Base-by-base conservation (phyloP, 2,888 invertebrate genomes). In the Strigamia maritima region DNA sequence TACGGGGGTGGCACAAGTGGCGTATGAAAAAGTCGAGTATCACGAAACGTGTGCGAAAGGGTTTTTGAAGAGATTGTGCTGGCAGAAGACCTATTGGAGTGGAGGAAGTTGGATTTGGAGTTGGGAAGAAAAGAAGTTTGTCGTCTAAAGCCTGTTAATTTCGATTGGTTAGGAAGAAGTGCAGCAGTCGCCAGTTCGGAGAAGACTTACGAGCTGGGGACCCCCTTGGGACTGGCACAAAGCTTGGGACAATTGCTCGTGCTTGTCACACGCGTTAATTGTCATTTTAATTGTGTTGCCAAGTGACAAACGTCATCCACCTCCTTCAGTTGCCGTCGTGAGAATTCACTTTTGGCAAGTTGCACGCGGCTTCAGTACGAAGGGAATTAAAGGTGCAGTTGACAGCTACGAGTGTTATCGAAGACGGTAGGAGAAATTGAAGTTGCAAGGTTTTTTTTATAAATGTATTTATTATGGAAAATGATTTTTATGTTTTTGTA, bases 311-410 rank as follows among this genome's bases (percentile, higher is more conserved):
- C 60, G 60, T 60, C 60, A 60, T 60, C 60, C 22, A 24, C 60
- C 8, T 60, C 24, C 40, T 2, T 44, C 40, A 10, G 60, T n/a
- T 19, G 24, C 10, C 7, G 40, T 60, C 60, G 60, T 60, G 60
- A 60, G 60, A 60, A 60, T 60, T 60, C 60, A 60, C 24, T 60
- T 60, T 60, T 60, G 60, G 60, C 60, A 60, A 60, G n/a, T 60
- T 60, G 60, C 8, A 60, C 19, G 19, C 60, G 8, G 22, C 19
- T 19, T 60, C 22, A 12, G 4, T 8, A 24, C 7, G 24, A 24
- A 19, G 60, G 60, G 24, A 60, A 60, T 60, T 60, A 60, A 60
- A 24, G 60, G 24, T 2, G 60, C n/a, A 10, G 22, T 19, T 60
- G 60, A 60, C 60, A 60, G 60, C 8, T 19, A n/a, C 16, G 49